phyloP scores from a whole-genome alignment of 2,797 vertebrate genomes.

The Sus cebifrons region DNA sequence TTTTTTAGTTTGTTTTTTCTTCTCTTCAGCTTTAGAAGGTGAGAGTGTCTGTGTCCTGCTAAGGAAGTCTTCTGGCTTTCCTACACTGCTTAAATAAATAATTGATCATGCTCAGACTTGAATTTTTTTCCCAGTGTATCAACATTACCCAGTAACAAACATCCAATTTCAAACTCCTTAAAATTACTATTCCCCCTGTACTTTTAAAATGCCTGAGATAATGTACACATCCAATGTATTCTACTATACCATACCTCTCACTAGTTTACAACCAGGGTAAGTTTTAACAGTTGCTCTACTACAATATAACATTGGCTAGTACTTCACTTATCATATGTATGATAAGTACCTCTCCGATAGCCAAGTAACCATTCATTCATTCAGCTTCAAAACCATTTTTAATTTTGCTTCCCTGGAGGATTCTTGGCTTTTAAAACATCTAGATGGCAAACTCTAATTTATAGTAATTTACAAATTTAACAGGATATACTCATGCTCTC shows the following conservation, averaged over 20 bases:
- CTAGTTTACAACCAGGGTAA: neutral
- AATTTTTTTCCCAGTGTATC: neutral
- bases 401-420: neutral
- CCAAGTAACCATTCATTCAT: neutral
- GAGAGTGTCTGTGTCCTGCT: neutral
- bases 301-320: neutral
- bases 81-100: neutral
- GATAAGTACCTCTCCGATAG: neutral
- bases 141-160: neutral
- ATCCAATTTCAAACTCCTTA: conserved; percentile 45
- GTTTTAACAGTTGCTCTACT: neutral
- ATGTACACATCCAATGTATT: neutral
- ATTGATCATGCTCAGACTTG: neutral
- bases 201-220: conserved; percentile 18
- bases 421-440: neutral
- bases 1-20: neutral
- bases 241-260: neutral
- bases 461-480: neutral
- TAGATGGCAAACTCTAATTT: neutral
- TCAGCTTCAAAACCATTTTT: neutral
- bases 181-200: neutral
- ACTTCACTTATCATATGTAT: neutral
- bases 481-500: neutral
- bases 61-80: neutral
- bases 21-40: neutral